Evolutionary conservation across 2,888 invertebrate species (phyloP), one percentile per base, ranked within the genome.

Genomic region (Hypolimnas misippus): DNA sequence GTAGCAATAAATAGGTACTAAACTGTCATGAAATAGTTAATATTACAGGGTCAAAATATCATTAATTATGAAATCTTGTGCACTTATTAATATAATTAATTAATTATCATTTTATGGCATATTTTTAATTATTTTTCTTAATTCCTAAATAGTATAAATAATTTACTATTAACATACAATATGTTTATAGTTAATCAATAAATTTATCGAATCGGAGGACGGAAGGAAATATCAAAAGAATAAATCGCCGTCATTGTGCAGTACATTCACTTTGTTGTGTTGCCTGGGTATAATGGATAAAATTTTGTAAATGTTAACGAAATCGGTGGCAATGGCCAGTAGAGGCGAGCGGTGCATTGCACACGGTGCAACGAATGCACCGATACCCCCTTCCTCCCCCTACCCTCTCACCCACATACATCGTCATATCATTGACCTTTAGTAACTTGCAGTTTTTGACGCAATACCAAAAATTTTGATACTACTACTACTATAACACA

Each of bases 291-390:
- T 72, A n/a, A 69, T 73, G 67, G 67, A 73, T 71, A 76, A 74
- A 70, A 76, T 75, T 77, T 79, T 60, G 75, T 75, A 75, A 81
- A 75, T 74, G 75, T 70, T 79, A 73, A 76, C 76, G 76, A 79
- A 82, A 83, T 82, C 79, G 81, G 83, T 82, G 84, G 84, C 86
- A 84, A 83, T 76, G 87, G 78, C 83, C 86, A 83, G 79, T 67
- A 74, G 73, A 70, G 76, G 77, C 68, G 68, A 68, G 59, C 77
- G 74, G 82, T 82, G 82, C 86, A 86, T 78, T 82, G 82, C 77
- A 79, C 71, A 72, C 66, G 67, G 62, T 67, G 71, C 72, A 73
- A 70, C 72, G 72, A 64, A 67, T 58, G 67, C 68, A 71, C 62
- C 58, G 54, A 58, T 55, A 42, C 54, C 38, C 51, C 16, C 54